phyloP scores from a whole-genome alignment of 2,113 vertebrate genomes.

The Edolisoma coerulescens region DNA sequence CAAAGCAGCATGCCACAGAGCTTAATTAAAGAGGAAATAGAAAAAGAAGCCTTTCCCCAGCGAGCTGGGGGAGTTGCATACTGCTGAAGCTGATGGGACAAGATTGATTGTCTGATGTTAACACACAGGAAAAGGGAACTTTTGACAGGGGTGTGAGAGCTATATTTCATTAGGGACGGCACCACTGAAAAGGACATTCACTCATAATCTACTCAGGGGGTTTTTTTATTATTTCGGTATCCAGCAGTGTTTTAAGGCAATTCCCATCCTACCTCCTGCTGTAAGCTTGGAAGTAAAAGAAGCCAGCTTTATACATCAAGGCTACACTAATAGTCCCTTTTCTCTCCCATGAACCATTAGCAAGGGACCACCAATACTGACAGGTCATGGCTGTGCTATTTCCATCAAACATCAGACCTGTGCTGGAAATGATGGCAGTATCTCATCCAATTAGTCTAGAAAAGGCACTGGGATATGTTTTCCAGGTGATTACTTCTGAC shows the following conservation, averaged over 20 bases:
- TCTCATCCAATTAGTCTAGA: constrained; percentile 1
- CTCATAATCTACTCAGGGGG: background rate
- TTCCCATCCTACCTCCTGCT: constrained; percentile 16
- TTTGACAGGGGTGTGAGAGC: background rate
- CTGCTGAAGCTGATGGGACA: background rate
- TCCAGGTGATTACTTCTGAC: background rate
- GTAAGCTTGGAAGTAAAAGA: background rate
- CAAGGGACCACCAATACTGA: background rate
- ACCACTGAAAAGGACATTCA: background rate
- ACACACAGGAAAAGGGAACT: background rate
- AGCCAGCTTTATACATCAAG: background rate
- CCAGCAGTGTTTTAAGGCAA: constrained; percentile 30
- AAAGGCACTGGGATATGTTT: background rate
- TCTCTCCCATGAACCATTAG: background rate
- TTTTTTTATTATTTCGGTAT: constrained; percentile 24
- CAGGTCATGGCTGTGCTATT: background rate
- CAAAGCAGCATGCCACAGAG: background rate
- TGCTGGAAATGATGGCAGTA: background rate
- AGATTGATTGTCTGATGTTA: constrained; percentile 32
- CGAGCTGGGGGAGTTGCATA: background rate
- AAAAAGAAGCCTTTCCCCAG: background rate
- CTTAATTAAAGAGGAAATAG: constrained; percentile 48
- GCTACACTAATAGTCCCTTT: background rate
- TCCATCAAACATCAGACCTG: background rate
- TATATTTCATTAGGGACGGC: constrained; percentile 6